These are phyloP conservation scores for Sesia bembeciformis DNA, from an alignment of 2,888 invertebrate species.

Conservation along the genomic window DNA sequence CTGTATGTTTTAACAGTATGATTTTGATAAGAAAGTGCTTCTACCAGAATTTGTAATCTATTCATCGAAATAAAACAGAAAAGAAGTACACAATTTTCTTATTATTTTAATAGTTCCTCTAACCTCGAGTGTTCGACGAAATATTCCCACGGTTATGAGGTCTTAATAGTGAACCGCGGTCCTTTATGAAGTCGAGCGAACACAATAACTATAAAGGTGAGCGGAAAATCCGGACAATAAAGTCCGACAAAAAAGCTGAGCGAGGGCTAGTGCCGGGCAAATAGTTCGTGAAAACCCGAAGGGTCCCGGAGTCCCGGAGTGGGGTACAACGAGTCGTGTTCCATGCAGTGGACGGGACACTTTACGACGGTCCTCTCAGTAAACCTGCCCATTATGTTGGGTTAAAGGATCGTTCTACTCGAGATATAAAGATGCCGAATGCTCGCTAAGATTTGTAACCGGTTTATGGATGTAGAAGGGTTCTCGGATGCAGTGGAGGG, in stretches of 20 bases:
- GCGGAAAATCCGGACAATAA: slow-evolving; percentile 72
- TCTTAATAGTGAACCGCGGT: slow-evolving; percentile 64
- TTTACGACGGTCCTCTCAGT: slow-evolving; percentile 70
- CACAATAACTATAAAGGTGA: slow-evolving; percentile 74
- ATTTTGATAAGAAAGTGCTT: too few species aligned
- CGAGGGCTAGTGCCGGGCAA: slow-evolving; percentile 67
- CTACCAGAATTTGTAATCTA: too few species aligned
- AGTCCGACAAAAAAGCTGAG: slow-evolving; percentile 68
- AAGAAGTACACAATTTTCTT: too few species aligned
- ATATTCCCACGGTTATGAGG: slow-evolving; percentile 72
- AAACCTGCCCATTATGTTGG: slow-evolving; percentile 72
- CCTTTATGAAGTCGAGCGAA: slow-evolving; percentile 70
- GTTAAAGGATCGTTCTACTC: slow-evolving; percentile 68
- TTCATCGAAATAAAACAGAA: too few species aligned
- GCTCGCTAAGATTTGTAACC: slow-evolving; percentile 66
- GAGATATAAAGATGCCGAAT: slow-evolving; percentile 71
- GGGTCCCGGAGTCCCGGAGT: slow-evolving; percentile 47
- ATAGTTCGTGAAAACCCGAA: slow-evolving; percentile 72
- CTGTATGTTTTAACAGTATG: too few species aligned
- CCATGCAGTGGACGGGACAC: slow-evolving; percentile 47
- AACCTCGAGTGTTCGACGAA: slow-evolving; percentile 10
- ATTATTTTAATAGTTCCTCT: too few species aligned
- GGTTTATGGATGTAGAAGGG: slow-evolving; percentile 71
- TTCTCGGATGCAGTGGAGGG: slow-evolving; percentile 58
- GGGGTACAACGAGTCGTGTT: slow-evolving; percentile 21